Evolutionary conservation across 2,797 vertebrate genomes (phyloP).

Genomic region (Phalloptychus januarius): DNA sequence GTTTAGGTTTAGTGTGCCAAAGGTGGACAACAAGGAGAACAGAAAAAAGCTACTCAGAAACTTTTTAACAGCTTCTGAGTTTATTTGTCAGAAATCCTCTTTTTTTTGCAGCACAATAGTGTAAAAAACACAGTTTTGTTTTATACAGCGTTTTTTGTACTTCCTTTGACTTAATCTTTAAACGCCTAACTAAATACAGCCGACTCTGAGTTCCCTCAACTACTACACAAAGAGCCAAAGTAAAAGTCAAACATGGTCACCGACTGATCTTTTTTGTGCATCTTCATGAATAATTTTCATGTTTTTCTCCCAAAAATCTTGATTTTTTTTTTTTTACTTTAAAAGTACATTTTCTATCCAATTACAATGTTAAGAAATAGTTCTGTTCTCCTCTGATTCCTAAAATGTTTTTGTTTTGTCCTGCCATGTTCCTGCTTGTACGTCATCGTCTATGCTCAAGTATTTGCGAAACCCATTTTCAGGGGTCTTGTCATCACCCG

Average conservation of each 20-base stretch:
- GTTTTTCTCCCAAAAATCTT: background rate
- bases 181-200: no score
- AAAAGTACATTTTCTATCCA: background rate
- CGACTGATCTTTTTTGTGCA: background rate
- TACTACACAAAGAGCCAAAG: background rate
- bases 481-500: conserved; percentile 25
- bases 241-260: background rate
- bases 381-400: background rate
- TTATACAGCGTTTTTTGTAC: no score
- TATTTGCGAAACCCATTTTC: conserved; percentile 12
- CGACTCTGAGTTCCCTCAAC: no score
- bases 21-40: background rate
- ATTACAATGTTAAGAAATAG: background rate
- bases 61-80: background rate
- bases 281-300: background rate
- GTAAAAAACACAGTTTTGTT: background rate
- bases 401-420: background rate
- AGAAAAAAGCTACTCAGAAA: background rate
- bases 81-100: background rate
- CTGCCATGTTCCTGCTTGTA: background rate
- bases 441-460: conserved; percentile 2
- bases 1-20: background rate
- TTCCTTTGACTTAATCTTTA: no score
- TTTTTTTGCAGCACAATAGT: background rate
- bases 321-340: background rate